phyloP scores from a whole-genome alignment of 2,888 invertebrate species.

The Mantis religiosa region DNA sequence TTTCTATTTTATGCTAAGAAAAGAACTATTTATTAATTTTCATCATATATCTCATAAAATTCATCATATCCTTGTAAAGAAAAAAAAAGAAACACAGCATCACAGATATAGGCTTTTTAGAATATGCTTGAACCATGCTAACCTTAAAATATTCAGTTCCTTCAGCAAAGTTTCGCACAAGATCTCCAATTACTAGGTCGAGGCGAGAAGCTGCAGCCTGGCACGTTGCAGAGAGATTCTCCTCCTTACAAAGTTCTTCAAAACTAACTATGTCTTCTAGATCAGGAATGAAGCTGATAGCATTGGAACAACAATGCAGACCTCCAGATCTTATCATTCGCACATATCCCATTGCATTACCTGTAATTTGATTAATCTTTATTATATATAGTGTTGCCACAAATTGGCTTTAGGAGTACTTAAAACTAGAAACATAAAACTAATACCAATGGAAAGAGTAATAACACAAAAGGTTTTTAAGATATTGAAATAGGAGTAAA shows the following conservation, averaged over 20 bases:
- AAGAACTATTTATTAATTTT: too few relatives aligned
- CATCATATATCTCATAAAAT: too few relatives aligned
- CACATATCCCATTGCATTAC: slow-evolving; percentile 93
- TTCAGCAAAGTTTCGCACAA: slow-evolving; percentile 79
- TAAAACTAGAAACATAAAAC: too few relatives aligned
- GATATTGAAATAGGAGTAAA: too few relatives aligned
- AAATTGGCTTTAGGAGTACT: too few relatives aligned
- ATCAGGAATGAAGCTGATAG: slow-evolving; percentile 83
- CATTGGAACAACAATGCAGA: slow-evolving; percentile 85
- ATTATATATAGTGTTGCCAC: too few relatives aligned
- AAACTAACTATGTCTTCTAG: slow-evolving; percentile 63
- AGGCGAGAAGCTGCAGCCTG: slow-evolving; percentile 66
- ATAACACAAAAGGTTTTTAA: too few relatives aligned
- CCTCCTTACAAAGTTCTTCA: slow-evolving; percentile 58
- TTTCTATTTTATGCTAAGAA: too few relatives aligned
- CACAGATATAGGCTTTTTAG: too few relatives aligned
- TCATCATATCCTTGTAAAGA: too few relatives aligned
- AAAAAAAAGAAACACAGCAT: too few relatives aligned
- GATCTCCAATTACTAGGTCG: slow-evolving; percentile 70
- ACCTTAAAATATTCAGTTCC: slow-evolving; percentile 82
- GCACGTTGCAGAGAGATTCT: slow-evolving; percentile 56
- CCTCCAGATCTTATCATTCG: slow-evolving; percentile 91
- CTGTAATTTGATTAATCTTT: slow-evolving; percentile 38
- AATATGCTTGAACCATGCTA: background rate
- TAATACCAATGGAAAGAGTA: too few relatives aligned